Base-by-base conservation (phyloP, 2,113 vertebrate species). In the Chionis minor region DNA sequence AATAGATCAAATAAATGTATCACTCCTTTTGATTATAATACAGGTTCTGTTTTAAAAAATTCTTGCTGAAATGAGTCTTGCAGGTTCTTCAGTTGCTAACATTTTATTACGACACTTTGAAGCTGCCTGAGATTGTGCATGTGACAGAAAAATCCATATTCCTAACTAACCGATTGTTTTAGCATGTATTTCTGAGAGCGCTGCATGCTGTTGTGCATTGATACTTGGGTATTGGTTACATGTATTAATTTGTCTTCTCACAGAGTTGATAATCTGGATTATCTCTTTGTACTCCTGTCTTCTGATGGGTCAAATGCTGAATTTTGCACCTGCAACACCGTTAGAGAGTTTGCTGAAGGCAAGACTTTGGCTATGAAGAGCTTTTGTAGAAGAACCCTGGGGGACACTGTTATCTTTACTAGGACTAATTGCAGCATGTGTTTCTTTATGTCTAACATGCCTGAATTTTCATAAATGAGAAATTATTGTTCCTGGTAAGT, bases 1-100 rank as follows among this genome's bases (percentile, higher is more conserved):
- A 97, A 97, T 95, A 98, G 96, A 98, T 93, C 56, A 96, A 97
- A 97, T 94, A 97, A 95, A 84, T 65, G 20, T 96, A 94, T 97
- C 83, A 65, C 77, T 97, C 89, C 88, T 97, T 98, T 81, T 94
- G 59, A 97, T 97, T 97, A 86, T 94, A 85, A 97, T 94, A 82
- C 6, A 23, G 51, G 55, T 93, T 96, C 94, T 96, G 81, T 95
- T 97, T 97, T 81, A 51, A 94, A 96, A 87, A 97, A 95, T 73
- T 42, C 89, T 97, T 94, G 73, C 74, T 92, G 86, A 96, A 98
- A 96, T 95, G 49, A 97, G 58, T 83, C 90, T 95, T 94, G 72
- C 84, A 87, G 86, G 77, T 95, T 98, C 94, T 94, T 96, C 51
- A 19, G 94, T 84, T 86, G 85, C 72, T 93, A 82, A 79, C 63